Percentiles rank a stretch among this genome's conserved stretches.
These are phyloP conservation scores for Eilema sororculum DNA, from an alignment of 2,888 invertebrate species.

Conservation along the genomic window DNA sequence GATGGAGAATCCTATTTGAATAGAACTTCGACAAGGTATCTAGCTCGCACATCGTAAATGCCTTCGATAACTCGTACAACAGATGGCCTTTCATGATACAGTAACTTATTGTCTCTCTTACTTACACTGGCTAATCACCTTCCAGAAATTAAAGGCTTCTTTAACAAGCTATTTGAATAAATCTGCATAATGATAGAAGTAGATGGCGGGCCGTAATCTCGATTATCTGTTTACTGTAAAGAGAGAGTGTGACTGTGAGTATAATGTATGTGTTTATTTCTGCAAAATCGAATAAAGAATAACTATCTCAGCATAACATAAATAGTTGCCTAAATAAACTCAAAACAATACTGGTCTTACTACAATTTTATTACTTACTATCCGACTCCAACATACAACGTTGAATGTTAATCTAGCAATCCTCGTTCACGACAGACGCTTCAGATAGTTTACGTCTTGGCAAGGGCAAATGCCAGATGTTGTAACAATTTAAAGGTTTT, in stretches of 20 bases:
- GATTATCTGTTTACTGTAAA: too few species aligned
- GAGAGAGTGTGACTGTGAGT: too few species aligned
- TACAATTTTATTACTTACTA: background rate
- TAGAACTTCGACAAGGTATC: too few species aligned
- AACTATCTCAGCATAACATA: background rate
- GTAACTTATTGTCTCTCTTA: background rate
- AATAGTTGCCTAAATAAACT: background rate
- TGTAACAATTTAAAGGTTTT: background rate
- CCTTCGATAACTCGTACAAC: too few species aligned
- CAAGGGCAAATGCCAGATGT: background rate
- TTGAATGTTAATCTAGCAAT: background rate
- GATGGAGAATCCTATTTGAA: background rate
- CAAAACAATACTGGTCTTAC: background rate
- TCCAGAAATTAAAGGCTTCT: background rate
- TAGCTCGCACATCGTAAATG: too few species aligned
- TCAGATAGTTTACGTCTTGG: slow-evolving; percentile 6
- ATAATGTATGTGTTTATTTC: background rate
- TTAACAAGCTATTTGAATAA: background rate
- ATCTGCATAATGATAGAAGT: background rate
- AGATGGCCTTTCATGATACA: background rate
- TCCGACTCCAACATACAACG: background rate
- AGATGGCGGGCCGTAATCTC: background rate
- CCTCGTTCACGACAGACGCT: background rate
- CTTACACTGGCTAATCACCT: background rate
- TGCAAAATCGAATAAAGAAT: background rate